These are phyloP conservation scores for Macrosoma leucophasiata DNA, from an alignment of 2,888 invertebrate genomes.

Conservation along the genomic window DNA sequence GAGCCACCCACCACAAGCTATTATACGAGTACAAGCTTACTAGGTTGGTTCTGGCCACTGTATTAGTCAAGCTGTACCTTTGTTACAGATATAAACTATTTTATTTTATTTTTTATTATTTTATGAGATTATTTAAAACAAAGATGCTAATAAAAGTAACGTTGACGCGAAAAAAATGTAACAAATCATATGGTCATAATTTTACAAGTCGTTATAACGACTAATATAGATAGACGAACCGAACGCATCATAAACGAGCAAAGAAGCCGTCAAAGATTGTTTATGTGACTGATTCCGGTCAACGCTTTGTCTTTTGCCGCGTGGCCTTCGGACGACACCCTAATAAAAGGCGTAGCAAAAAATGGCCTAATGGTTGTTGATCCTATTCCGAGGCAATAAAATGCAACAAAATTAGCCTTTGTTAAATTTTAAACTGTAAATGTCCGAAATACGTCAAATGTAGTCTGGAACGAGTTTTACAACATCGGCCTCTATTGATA, in stretches of 20 bases:
- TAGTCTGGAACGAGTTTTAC: slow-evolving; percentile 38
- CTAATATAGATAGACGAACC: too few relatives aligned
- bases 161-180: too few relatives aligned
- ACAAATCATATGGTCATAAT: too few relatives aligned
- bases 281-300: slow-evolving; percentile 67
- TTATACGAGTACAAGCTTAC: too few relatives aligned
- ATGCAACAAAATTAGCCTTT: slow-evolving; percentile 74
- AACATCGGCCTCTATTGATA: slow-evolving; percentile 37
- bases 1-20: too few relatives aligned
- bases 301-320: slow-evolving; percentile 68
- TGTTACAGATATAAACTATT: too few relatives aligned
- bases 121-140: too few relatives aligned
- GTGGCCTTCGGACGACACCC: slow-evolving; percentile 70
- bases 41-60: too few relatives aligned
- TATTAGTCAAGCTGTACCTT: too few relatives aligned
- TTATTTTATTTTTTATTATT: too few relatives aligned
- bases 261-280: slow-evolving; percentile 69
- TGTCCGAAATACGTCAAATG: slow-evolving; percentile 44
- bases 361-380: slow-evolving; percentile 65
- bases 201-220: too few relatives aligned
- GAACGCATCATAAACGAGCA: slow-evolving; percentile 52
- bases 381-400: slow-evolving; percentile 72
- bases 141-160: too few relatives aligned
- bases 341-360: slow-evolving; percentile 74
- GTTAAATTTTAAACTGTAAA: slow-evolving; percentile 60